Conservation (phyloP, 2,797 vertebrate genomes). For the Sylvia borin region DNA sequence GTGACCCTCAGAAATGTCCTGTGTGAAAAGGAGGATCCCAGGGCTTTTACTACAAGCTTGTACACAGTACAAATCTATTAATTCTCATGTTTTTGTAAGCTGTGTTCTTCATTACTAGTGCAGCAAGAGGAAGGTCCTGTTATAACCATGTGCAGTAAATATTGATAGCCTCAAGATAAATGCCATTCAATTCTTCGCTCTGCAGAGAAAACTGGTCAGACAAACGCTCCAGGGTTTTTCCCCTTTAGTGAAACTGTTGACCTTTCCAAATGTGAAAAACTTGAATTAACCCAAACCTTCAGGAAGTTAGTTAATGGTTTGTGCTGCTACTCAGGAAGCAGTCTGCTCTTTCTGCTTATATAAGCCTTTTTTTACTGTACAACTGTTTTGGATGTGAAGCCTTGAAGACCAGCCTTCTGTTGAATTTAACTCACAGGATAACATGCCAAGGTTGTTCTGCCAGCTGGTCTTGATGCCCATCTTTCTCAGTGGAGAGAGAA, state of each 20-base stretch:
- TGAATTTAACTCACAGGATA: not conserved
- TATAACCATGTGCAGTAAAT: not conserved
- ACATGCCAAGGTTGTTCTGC: not conserved
- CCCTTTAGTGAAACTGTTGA: conserved; percentile 1
- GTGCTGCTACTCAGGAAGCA: not conserved
- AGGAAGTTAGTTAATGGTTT: not conserved
- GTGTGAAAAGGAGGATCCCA: not conserved
- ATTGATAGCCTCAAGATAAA: conserved; percentile 14
- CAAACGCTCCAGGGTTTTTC: not conserved
- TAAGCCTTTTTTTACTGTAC: not conserved
- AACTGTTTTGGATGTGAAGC: not conserved
- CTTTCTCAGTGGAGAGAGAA: not conserved
- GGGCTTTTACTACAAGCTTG: not conserved
- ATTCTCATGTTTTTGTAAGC: not conserved
- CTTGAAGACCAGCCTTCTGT: not conserved
- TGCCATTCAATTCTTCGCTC: not conserved
- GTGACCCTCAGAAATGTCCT: not conserved
- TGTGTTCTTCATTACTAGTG: not conserved
- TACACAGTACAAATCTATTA: not conserved
- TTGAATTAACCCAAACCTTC: not conserved
- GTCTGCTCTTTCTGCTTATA: not conserved
- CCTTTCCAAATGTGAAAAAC: conserved; percentile 18
- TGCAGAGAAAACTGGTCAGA: not conserved
- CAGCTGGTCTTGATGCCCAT: not conserved
- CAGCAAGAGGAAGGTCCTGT: not conserved